Percentiles rank a stretch among this genome's conserved stretches.
These are phyloP conservation scores for Oncorhynchus clarkii DNA, from an alignment of 2,113 vertebrate genomes.

Conservation along the genomic window DNA sequence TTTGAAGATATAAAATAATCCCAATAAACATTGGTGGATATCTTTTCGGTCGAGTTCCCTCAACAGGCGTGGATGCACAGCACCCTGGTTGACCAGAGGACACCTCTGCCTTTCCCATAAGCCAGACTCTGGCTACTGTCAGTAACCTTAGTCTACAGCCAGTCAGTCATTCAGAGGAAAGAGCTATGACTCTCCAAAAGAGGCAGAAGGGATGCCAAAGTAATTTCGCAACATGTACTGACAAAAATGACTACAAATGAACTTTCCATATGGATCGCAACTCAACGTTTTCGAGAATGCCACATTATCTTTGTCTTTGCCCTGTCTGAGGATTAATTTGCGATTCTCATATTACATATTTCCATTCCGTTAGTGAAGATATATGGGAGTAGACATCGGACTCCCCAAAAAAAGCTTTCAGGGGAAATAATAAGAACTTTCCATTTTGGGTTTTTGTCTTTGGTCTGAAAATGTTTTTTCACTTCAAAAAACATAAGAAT, in stretches of 20 bases:
- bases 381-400: constrained; percentile 57
- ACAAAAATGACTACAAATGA: constrained; percentile 77
- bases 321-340: constrained; percentile 73
- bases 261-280: constrained; percentile 79
- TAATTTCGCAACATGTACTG: constrained; percentile 79
- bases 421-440: constrained; percentile 18
- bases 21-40: not conserved
- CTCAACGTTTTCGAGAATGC: constrained; percentile 69
- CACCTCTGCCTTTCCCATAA: constrained; percentile 46
- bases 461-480: no score
- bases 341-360: constrained; percentile 76
- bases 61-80: constrained; percentile 25
- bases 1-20: not conserved
- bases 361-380: constrained; percentile 69
- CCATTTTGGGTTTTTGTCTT: no score
- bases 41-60: constrained; percentile 23
- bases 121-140: constrained; percentile 44
- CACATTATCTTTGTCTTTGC: constrained; percentile 75
- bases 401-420: constrained; percentile 48
- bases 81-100: constrained; percentile 52
- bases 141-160: constrained; percentile 55
- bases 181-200: constrained; percentile 60
- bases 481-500: no score
- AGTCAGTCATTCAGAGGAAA: constrained; percentile 49
- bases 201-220: constrained; percentile 73